Conservation (phyloP, 23 tunicate genomes). For the Clavelina lepadiformis region DNA sequence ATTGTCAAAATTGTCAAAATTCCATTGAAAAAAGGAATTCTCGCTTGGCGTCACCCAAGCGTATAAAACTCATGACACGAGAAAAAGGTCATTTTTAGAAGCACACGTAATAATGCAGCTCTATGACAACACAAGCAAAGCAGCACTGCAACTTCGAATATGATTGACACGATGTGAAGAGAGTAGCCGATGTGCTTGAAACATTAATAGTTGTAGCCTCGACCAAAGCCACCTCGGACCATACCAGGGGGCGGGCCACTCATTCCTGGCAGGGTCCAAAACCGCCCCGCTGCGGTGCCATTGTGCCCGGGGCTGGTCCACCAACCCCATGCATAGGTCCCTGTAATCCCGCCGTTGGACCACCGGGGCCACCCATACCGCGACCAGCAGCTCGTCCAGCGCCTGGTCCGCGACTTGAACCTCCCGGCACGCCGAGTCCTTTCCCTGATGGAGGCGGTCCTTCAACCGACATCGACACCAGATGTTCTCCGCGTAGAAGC, state of each 20-base stretch:
- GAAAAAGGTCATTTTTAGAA: too few relatives aligned
- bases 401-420: slow-evolving; percentile 74
- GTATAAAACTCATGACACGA: too few relatives aligned
- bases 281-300: slow-evolving; percentile 88
- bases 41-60: too few relatives aligned
- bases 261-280: slow-evolving; percentile 94
- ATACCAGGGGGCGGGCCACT: slow-evolving; percentile 81
- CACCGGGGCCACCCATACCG: slow-evolving; percentile 98
- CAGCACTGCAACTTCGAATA: too few relatives aligned
- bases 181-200: too few relatives aligned
- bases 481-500: slow-evolving; percentile 91
- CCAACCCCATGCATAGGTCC: slow-evolving; percentile 94
- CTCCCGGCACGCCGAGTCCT: slow-evolving; percentile 47
- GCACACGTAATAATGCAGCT: too few relatives aligned
- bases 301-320: slow-evolving; percentile 80
- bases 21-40: too few relatives aligned
- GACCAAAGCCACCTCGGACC: too few relatives aligned
- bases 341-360: slow-evolving; percentile 84
- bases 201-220: too few relatives aligned
- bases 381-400: slow-evolving; percentile 93
- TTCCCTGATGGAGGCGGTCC: slow-evolving; percentile 97
- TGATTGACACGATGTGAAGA: too few relatives aligned
- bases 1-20: too few relatives aligned
- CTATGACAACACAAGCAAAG: too few relatives aligned
- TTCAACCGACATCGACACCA: slow-evolving; percentile 98